These are phyloP conservation scores for Caenorhabditis zanzibari DNA, from an alignment of 2,888 invertebrate genomes.

Conservation along the genomic window DNA sequence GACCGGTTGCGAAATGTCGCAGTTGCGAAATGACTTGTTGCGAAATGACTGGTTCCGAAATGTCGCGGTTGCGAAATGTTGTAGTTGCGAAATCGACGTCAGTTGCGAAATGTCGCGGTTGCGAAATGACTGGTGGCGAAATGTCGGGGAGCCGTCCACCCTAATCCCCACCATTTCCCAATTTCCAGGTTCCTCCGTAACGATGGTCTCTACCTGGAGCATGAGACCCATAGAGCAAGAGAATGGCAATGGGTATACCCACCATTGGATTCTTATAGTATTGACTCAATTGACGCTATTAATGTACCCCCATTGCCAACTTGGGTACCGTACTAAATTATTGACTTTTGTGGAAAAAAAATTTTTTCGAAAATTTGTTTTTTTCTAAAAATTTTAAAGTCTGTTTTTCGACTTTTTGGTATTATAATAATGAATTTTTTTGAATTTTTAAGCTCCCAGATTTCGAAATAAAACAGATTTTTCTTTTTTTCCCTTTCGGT, in stretches of 20 bases:
- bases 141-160: too few species aligned
- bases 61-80: too few species aligned
- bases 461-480: background rate
- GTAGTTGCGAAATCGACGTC: too few species aligned
- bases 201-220: constrained; percentile 68
- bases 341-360: background rate
- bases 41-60: too few species aligned
- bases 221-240: constrained; percentile 21
- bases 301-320: constrained; percentile 49
- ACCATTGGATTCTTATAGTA: constrained; percentile 68
- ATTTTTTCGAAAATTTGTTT: too few species aligned
- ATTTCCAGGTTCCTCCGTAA: constrained; percentile 70
- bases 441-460: background rate
- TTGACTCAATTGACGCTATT: constrained; percentile 30
- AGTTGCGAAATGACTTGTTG: too few species aligned
- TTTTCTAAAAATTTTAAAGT: too few species aligned
- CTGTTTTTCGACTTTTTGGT: background rate
- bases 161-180: background rate
- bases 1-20: too few species aligned
- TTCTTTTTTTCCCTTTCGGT: constrained; percentile 30
- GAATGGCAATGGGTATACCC: constrained; percentile 73
- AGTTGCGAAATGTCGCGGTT: too few species aligned
- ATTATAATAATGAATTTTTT: background rate
- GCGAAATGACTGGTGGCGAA: too few species aligned
- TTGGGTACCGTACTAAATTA: constrained; percentile 45